phyloP scores from a whole-genome alignment of 2,113 vertebrate genomes.

The Cryptoleucopteryx plumbea region DNA sequence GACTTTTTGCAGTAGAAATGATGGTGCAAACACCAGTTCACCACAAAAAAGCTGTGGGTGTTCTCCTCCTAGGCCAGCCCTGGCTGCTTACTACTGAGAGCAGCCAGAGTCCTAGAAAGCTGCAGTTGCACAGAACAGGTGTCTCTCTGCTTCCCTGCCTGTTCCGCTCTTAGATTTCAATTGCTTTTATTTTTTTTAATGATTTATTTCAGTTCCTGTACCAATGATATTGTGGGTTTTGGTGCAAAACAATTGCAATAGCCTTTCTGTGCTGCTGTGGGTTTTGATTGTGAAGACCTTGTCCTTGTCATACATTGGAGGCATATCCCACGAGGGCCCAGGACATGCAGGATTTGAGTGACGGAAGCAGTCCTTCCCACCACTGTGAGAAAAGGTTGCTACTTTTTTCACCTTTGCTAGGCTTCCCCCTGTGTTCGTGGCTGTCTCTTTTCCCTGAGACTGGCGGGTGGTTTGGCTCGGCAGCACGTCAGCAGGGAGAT shows the following conservation, averaged over 20 bases:
- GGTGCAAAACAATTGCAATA: neutral
- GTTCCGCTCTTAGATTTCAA: neutral
- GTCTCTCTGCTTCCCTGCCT: neutral
- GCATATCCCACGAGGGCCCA: neutral
- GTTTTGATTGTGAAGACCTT: neutral
- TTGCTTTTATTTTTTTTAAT: neutral
- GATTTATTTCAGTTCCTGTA: neutral
- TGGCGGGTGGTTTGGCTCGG: neutral
- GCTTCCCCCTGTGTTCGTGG: neutral
- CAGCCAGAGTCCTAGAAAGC: neutral
- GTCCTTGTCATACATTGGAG: neutral
- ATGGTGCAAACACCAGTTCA: neutral
- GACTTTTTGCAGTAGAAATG: neutral
- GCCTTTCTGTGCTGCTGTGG: neutral
- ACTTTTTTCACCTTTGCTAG: neutral
- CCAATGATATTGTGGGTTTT: neutral
- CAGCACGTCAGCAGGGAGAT: neutral
- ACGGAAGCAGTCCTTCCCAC: neutral
- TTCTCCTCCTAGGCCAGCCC: neutral
- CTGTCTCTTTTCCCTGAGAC: neutral
- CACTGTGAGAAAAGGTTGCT: fast-evolving
- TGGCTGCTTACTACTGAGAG: neutral
- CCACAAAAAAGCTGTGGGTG: neutral
- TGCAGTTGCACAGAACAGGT: neutral
- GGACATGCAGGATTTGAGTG: fast-evolving